A percentile compares a stretch with the other conserved stretches of the same genome.
phyloP scores from a whole-genome alignment of 2,113 vertebrate genomes.

The Oplegnathus fasciatus region DNA sequence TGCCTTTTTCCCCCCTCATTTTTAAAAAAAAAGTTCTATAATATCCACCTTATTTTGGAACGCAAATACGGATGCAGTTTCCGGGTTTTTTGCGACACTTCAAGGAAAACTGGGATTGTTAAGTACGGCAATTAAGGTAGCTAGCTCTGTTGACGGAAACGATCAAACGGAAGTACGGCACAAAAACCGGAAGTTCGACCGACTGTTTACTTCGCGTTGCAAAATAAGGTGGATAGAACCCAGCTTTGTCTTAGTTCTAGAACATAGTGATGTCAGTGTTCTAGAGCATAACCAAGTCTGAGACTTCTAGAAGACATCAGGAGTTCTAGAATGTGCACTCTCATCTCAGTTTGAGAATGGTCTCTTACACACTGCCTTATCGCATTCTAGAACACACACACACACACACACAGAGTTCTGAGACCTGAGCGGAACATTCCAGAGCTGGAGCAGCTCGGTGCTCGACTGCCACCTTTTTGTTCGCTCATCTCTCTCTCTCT shows the following conservation, averaged over 20 bases:
- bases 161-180: too few species aligned
- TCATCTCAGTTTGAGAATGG: not conserved
- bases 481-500: not conserved
- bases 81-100: too few species aligned
- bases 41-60: too few species aligned
- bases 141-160: too few species aligned
- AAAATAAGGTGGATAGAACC: too few species aligned
- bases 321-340: slow-evolving; percentile 22
- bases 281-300: slow-evolving; percentile 21
- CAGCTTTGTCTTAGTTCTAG: slow-evolving; percentile 41
- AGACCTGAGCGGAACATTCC: slow-evolving; percentile 38
- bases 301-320: slow-evolving; percentile 13
- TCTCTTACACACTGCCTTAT: slow-evolving; percentile 9
- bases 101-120: too few species aligned
- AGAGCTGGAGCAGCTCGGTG: slow-evolving; percentile 41
- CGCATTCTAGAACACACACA: slow-evolving; percentile 6
- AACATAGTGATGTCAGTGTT: slow-evolving; percentile 43
- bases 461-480: slow-evolving; percentile 28
- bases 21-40: slow-evolving; percentile 20
- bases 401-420: slow-evolving; percentile 1
- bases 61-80: too few species aligned
- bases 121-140: too few species aligned
- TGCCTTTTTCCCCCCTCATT: slow-evolving; percentile 36
- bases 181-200: too few species aligned
- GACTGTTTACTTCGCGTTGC: too few species aligned